Conservation (phyloP, 2,113 vertebrate genomes). For the Cynopterus brachyotis region DNA sequence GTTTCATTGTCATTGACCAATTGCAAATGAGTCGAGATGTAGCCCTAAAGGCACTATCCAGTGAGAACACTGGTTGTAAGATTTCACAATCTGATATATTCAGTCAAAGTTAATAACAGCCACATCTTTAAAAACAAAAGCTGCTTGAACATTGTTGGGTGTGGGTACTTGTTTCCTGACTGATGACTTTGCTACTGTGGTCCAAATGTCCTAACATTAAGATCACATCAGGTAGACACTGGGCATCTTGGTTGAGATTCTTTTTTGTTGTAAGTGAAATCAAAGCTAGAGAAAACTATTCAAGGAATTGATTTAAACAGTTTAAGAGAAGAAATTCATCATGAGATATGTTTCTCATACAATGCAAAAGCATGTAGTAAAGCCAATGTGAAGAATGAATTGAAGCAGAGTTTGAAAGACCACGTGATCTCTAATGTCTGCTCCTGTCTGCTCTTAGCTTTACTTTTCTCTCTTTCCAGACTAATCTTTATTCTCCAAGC, state of each 20-base stretch:
- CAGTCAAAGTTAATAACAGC: not conserved
- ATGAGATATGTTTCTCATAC: not conserved
- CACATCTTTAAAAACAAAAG: not conserved
- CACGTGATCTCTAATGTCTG: fast-evolving
- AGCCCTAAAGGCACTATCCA: not conserved
- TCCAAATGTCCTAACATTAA: not conserved
- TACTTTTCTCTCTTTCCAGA: not conserved
- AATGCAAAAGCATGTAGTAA: not conserved
- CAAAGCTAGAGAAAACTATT: not conserved
- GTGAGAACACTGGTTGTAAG: not conserved
- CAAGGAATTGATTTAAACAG: not conserved
- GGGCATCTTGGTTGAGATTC: not conserved
- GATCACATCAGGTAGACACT: not conserved
- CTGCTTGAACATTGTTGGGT: not conserved
- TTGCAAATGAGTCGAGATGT: not conserved
- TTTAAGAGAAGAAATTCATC: not conserved
- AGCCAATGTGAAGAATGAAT: not conserved
- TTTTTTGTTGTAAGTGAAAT: not conserved
- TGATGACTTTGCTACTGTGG: not conserved
- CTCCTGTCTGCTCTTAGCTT: not conserved
- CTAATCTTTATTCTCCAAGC: not conserved
- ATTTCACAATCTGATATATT: not conserved
- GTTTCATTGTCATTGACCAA: not conserved
- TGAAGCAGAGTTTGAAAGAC: not conserved
- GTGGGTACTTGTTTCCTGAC: not conserved